A percentile compares a stretch with the other conserved stretches of the same genome.
Evolutionary conservation across 2,113 vertebrate genomes (phyloP).

Genomic region (Paralichthys olivaceus): DNA sequence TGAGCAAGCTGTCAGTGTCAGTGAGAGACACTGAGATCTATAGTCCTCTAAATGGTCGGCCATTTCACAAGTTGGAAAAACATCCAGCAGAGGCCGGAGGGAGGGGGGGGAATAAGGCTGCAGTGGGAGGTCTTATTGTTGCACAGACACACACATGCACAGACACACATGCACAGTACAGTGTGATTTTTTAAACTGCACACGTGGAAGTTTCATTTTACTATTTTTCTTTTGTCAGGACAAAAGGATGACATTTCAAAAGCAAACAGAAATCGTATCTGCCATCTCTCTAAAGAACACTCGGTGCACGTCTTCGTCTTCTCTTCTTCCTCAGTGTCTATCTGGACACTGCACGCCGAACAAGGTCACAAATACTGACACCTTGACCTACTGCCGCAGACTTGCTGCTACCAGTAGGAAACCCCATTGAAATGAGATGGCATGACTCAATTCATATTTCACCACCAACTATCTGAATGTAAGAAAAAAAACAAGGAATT

Average conservation of each 20-base stretch:
- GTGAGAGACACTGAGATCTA: constrained; percentile 27
- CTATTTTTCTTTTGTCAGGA: not conserved
- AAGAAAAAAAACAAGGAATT: not conserved
- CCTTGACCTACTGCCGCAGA: constrained; percentile 54
- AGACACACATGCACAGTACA: constrained; percentile 10
- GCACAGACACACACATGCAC: constrained; percentile 1
- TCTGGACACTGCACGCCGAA: constrained; percentile 29
- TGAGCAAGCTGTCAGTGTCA: not conserved
- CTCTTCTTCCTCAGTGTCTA: not conserved
- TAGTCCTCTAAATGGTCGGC: constrained; percentile 37
- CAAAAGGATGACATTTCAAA: constrained; percentile 22
- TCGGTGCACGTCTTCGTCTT: not conserved
- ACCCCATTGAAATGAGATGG: constrained; percentile 18
- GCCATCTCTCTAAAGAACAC: not conserved
- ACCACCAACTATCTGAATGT: not conserved
- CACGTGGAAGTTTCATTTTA: not conserved
- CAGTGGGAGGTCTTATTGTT: constrained; percentile 45
- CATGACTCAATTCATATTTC: constrained; percentile 15
- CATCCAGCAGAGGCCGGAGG: constrained; percentile 19
- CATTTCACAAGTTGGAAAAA: constrained; percentile 60
- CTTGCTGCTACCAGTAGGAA: constrained; percentile 40
- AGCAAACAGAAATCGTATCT: constrained; percentile 22
- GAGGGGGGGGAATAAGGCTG: constrained; percentile 16
- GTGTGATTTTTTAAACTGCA: not conserved
- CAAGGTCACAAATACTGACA: constrained; percentile 31